Evolutionary conservation across 1,140 invertebrate species (phyloP).

Genomic region (Lepidotrigona ventralis): DNA sequence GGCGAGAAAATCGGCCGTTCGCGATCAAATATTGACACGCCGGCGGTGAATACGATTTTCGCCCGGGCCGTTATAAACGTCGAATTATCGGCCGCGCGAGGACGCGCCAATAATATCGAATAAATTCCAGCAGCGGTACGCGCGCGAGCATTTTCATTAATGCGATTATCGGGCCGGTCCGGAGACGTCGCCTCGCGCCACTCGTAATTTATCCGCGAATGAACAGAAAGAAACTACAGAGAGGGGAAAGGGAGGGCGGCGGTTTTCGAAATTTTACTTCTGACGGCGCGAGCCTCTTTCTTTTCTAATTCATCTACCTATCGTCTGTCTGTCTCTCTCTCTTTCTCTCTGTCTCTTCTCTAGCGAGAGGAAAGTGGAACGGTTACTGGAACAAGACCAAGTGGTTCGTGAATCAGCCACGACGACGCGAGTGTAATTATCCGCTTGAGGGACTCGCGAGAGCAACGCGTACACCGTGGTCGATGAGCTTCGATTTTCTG

Average conservation of each 20-base stretch:
- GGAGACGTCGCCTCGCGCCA: background rate
- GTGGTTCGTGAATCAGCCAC: constrained; percentile 38
- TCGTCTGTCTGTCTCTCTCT: background rate
- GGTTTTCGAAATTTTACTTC: background rate
- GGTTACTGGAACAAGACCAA: constrained; percentile 61
- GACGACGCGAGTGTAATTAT: constrained; percentile 54
- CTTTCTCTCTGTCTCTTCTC: background rate
- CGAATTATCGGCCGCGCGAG: constrained; percentile 50
- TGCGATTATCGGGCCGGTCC: constrained; percentile 46
- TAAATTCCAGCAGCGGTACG: constrained; percentile 52
- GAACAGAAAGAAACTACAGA: background rate
- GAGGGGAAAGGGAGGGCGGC: background rate
- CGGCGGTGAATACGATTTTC: constrained; percentile 58
- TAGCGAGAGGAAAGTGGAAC: constrained; percentile 45
- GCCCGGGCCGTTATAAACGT: constrained; percentile 44
- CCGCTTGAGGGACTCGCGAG: constrained; percentile 53
- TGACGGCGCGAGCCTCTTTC: constrained; percentile 21
- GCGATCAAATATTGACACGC: constrained; percentile 53
- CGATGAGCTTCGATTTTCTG: background rate
- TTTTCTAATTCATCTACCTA: too few relatives aligned
- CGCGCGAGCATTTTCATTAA: constrained; percentile 48
- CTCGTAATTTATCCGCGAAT: constrained; percentile 48
- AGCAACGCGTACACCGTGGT: background rate
- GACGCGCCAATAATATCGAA: constrained; percentile 52
- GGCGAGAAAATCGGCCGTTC: constrained; percentile 5